Percentiles rank a stretch among this genome's conserved stretches.
Evolutionary conservation across 2,797 vertebrate species (phyloP).

Genomic region (Smutsia gigantea): DNA sequence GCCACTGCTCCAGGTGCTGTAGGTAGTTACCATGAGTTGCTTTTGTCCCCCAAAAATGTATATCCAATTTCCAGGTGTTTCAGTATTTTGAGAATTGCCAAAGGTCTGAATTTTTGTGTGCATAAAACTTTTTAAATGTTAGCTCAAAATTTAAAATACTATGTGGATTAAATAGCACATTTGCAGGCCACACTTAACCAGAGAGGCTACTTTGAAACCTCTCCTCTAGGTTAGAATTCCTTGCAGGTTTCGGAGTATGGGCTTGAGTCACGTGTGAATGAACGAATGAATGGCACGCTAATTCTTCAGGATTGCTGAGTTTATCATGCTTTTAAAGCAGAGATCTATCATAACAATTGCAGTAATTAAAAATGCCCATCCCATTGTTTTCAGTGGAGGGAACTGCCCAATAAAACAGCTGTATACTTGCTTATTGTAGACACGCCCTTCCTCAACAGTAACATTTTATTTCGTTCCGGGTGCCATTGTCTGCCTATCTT

Average conservation of each 20-base stretch:
- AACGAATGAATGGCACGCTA: background rate
- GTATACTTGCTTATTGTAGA: background rate
- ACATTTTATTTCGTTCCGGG: slow-evolving; percentile 72
- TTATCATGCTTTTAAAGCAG: background rate
- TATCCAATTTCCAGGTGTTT: background rate
- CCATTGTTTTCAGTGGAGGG: background rate
- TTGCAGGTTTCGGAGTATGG: background rate
- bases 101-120: background rate
- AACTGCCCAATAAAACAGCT: background rate
- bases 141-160: slow-evolving; percentile 39
- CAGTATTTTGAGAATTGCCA: slow-evolving; percentile 6
- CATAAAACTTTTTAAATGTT: slow-evolving; percentile 25
- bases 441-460: slow-evolving; percentile 27
- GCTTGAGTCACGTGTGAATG: background rate
- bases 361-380: slow-evolving; percentile 43
- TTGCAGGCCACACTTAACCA: background rate
- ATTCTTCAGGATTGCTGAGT: background rate
- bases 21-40: background rate
- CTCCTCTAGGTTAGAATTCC: background rate
- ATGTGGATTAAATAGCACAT: background rate
- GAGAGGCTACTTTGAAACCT: background rate
- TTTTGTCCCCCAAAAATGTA: slow-evolving; percentile 23
- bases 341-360: slow-evolving; percentile 3
- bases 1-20: background rate
- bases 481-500: slow-evolving; percentile 71